Conservation (phyloP, 2,888 invertebrate species). For the Sialis lutaria region DNA sequence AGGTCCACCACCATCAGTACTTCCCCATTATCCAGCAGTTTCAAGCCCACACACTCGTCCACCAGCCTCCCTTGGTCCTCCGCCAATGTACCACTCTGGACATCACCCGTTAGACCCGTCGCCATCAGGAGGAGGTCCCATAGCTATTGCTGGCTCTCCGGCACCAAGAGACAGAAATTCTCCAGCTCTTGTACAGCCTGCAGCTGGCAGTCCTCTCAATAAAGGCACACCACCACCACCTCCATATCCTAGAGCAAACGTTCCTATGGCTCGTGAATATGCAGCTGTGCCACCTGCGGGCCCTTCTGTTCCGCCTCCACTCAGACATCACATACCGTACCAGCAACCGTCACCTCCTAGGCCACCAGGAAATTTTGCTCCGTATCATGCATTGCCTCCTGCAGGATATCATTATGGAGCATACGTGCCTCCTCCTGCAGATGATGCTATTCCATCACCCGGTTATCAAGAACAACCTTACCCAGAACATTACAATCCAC, state of each 20-base stretch:
- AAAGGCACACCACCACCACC: constrained; percentile 22
- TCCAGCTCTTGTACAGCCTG: constrained; percentile 22
- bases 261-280: constrained; percentile 9
- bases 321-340: constrained; percentile 19
- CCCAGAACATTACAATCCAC: constrained; percentile 14
- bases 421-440: constrained; percentile 24
- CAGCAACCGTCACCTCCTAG: constrained; percentile 22
- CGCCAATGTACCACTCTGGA: constrained; percentile 26
- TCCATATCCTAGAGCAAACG: constrained; percentile 11
- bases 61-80: constrained; percentile 15
- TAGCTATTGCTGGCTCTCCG: constrained; percentile 21
- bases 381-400: constrained; percentile 28
- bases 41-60: constrained; percentile 15
- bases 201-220: constrained; percentile 23
- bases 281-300: constrained; percentile 19
- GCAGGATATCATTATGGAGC: constrained; percentile 28
- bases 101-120: constrained; percentile 34
- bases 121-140: constrained; percentile 33
- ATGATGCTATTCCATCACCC: constrained; percentile 20
- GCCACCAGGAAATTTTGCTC: constrained; percentile 23
- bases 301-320: constrained; percentile 21
- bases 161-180: constrained; percentile 17
- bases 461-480: constrained; percentile 26
- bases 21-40: constrained; percentile 12
- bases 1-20: constrained; percentile 12